Conservation (phyloP, 1,140 invertebrate species). For the Drosophila ficusphila region DNA sequence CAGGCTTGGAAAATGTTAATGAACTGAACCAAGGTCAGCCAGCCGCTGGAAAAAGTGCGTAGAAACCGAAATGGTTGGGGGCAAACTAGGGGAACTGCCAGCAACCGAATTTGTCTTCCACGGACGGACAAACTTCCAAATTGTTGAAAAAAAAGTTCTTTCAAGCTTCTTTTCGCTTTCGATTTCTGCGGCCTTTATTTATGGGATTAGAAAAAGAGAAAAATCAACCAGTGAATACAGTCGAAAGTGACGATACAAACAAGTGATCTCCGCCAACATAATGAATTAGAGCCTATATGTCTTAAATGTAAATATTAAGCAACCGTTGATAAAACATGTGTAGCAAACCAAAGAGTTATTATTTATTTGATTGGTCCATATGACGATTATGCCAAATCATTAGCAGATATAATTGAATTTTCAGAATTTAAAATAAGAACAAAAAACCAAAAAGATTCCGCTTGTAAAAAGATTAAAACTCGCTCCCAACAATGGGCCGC, state of each 20-base stretch:
- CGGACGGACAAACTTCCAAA: slow-evolving; percentile 1
- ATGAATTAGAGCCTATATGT: too few relatives aligned
- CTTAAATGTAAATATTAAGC: too few relatives aligned
- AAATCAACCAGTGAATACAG: neutral
- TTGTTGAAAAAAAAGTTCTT: slow-evolving; percentile 14
- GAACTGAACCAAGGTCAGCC: slow-evolving; percentile 75
- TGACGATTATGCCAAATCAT: too few relatives aligned
- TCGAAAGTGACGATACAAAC: neutral
- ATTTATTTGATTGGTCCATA: too few relatives aligned
- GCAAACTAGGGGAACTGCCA: slow-evolving; percentile 26
- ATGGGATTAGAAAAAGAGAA: slow-evolving; percentile 5
- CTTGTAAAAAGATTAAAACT: neutral
- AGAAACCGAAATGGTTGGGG: slow-evolving; percentile 32
- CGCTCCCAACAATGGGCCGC: neutral
- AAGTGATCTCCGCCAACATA: neutral
- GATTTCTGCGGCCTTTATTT: neutral
- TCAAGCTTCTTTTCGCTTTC: neutral
- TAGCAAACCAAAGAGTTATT: too few relatives aligned
- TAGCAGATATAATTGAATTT: neutral
- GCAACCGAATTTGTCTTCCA: slow-evolving; percentile 32
- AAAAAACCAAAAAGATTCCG: neutral
- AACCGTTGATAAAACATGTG: too few relatives aligned
- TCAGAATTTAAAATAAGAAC: neutral
- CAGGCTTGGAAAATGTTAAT: slow-evolving; percentile 69
- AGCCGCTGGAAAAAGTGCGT: slow-evolving; percentile 57